Evolutionary conservation across 1,140 invertebrate genomes (phyloP).

Genomic region (Drosophila busckii): DNA sequence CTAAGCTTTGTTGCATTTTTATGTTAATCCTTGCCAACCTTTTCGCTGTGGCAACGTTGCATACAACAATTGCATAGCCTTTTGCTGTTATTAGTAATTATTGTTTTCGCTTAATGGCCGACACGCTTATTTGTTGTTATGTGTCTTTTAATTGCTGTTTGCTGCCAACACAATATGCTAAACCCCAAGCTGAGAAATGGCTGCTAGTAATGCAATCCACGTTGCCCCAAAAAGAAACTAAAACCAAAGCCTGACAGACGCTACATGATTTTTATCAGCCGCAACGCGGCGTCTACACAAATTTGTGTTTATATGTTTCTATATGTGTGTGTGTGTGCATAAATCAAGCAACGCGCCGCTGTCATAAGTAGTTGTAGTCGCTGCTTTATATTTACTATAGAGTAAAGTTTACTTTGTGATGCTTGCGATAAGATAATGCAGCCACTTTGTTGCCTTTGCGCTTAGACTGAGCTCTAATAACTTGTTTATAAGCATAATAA

Average conservation of each 20-base stretch:
- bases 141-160: constrained; percentile 76
- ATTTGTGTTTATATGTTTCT: constrained; percentile 1
- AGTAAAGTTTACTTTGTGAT: constrained; percentile 16
- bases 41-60: background rate
- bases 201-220: constrained; percentile 59
- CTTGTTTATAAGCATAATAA: too few species aligned
- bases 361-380: constrained; percentile 32
- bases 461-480: too few species aligned
- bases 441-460: too few species aligned
- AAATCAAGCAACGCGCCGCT: constrained; percentile 55
- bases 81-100: constrained; percentile 63
- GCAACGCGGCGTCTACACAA: constrained; percentile 34
- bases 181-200: constrained; percentile 60
- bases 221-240: constrained; percentile 10
- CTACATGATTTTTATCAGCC: constrained; percentile 71
- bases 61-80: constrained; percentile 27
- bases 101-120: constrained; percentile 65
- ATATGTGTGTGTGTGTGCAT: constrained; percentile 25
- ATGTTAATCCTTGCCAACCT: constrained; percentile 50
- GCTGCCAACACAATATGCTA: constrained; percentile 56
- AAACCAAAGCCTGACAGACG: constrained; percentile 28
- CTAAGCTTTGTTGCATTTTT: constrained; percentile 65
- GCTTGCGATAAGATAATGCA: constrained; percentile 13
- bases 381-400: constrained; percentile 9
- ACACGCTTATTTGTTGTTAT: constrained; percentile 76